Evolutionary conservation across 2,113 vertebrate genomes (phyloP).

Genomic region (Petaurus breviceps): DNA sequence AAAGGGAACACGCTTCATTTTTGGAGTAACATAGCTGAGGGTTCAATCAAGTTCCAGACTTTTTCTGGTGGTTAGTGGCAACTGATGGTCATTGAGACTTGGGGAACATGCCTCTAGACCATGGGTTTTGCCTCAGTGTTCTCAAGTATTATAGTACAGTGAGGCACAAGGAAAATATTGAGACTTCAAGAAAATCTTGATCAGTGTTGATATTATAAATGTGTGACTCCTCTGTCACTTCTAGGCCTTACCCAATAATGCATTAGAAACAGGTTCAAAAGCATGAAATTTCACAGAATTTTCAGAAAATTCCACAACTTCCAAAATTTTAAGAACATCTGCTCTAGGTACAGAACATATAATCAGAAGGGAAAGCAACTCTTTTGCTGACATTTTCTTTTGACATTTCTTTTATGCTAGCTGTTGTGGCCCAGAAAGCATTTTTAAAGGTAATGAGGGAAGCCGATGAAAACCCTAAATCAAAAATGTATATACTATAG

Average conservation of each 20-base stretch:
- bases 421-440: neutral
- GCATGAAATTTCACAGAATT: neutral
- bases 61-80: constrained; percentile 8
- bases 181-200: constrained; percentile 1
- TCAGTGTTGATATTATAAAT: constrained; percentile 37
- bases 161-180: neutral
- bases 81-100: neutral
- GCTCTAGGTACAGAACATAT: neutral
- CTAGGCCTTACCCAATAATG: constrained; percentile 1
- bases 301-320: neutral
- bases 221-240: constrained; percentile 7
- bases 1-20: neutral
- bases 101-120: neutral
- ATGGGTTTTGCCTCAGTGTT: neutral
- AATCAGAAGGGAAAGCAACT: neutral
- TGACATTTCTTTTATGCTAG: constrained; percentile 2
- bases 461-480: neutral
- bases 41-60: constrained; percentile 29
- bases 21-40: neutral
- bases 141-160: neutral
- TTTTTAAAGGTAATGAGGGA: neutral
- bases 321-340: neutral
- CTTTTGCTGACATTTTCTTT: neutral
- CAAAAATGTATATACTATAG: constrained; percentile 5
- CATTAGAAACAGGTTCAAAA: neutral